Base-by-base conservation (phyloP, 2,888 invertebrate species). In the Parnassius apollo region DNA sequence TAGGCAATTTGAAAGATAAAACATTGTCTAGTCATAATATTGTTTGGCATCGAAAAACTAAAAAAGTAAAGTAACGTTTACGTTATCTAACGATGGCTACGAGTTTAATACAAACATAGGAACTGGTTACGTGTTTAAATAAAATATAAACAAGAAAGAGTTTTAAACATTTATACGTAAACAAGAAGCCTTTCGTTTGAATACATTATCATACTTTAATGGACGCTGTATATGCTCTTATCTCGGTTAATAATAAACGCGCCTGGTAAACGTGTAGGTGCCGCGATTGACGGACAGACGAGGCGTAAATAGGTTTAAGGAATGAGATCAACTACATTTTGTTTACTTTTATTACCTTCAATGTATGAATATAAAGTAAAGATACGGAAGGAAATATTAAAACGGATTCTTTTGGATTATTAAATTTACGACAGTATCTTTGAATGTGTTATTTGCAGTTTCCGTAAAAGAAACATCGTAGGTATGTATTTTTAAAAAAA, bases 171-270 rank as follows among this genome's bases (percentile, higher is more conserved):
- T 35, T 35, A 52, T 55, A 57, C 12, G 25, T 57, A 61, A 51
- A 57, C 52, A 56, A 18, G 18, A 25, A 12, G 56, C 8, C 11
- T n/a, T 51, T 12, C 22, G 44, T 42, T 57, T 13, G 18, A 42
- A 11, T 45, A 62, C 49, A 53, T 57, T 49, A 58, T 58, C 49
- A 49, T 11, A 57, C 52, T 58, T 57, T 57, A 53, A 58, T 44
- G 25, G 25, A 46, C 51, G 57, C 18, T 9, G 56, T 60, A 65
- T 67, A 70, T 70, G 65, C 67, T 69, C 68, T 68, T 70, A 70
- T 70, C 68, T 61, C 65, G 57, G 49, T 67, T 71, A 71, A 71
- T 71, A 74, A 74, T 69, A 71, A 71, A 58, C 66, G 68, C 72
- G 59, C 59, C 62, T 63, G 59, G 62, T n/a, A 42, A 59, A 63